Evolutionary conservation across 1,140 invertebrate species (phyloP), one percentile per base, ranked within the genome.

Genomic region (Epicauta chinensis): DNA sequence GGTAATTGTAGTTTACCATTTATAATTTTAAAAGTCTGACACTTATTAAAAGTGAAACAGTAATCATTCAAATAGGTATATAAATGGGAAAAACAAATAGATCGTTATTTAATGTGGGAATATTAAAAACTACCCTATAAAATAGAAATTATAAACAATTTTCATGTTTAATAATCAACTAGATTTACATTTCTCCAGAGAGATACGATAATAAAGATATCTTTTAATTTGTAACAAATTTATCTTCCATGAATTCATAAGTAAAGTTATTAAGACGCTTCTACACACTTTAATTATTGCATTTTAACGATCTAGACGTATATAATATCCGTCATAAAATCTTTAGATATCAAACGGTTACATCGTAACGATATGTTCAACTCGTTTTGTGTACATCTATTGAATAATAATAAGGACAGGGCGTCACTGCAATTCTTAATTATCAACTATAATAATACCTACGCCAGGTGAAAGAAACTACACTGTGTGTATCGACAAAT

Each of bases 261-360:
- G 38, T 51, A 13, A 15, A 41, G 38, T 40, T 51, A 42, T 51
- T 41, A 51, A 51, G 40, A 51, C 41, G 36, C 30, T 34, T 42
- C 31, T 36, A 42, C 31, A 38, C 30, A 42, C 40, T 51, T 51
- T 51, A 51, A 51, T 51, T 40, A 42, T 36, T 30, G 38, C 39
- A 34, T 51, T 42, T 51, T 51, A 51, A 51, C 48, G 38, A 51
- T 23, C 48, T 14, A 51, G 23, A 51, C 32, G 48, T 16, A 42
- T 41, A 41, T 51, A 51, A 51, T 51, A 51, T 41, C 48, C 16
- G 48, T 38, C 41, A 43, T 51, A 51, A 51, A 51, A 51, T 51
- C 48, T 42, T 30, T 34, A 47, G 29, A 38, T 51, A 51, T 51
- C 48, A 51, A 51, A 51, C 41, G 35, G 37, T 50, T 50, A 50